A percentile compares a stretch with the other conserved stretches of the same genome.
Evolutionary conservation across 92 coral and sea anemone species (phyloP).

Genomic region (Meandrina meandrites): DNA sequence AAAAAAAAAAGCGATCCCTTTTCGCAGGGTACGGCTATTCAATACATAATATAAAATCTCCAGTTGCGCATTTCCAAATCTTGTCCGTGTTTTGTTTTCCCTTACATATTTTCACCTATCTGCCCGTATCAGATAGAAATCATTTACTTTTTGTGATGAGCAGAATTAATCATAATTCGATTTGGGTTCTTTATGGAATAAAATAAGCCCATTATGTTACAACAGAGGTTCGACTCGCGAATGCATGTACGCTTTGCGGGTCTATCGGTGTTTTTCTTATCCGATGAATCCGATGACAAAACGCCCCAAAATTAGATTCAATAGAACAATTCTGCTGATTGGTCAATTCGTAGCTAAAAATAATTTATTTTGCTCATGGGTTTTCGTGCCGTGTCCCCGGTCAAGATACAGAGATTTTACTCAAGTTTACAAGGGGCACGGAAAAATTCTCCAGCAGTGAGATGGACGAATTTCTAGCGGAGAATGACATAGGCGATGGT

Average conservation of each 20-base stretch:
- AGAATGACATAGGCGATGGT: slow-evolving; percentile 33
- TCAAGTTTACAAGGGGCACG: slow-evolving; percentile 47
- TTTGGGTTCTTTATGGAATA: too few species aligned
- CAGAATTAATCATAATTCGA: too few species aligned
- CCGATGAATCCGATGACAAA: not conserved
- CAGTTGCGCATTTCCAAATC: too few species aligned
- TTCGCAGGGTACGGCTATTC: too few species aligned
- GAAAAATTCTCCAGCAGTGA: not conserved
- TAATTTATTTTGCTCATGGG: not conserved
- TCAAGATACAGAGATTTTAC: slow-evolving; percentile 29
- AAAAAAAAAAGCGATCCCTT: too few species aligned
- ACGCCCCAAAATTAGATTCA: not conserved
- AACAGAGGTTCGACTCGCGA: too few species aligned
- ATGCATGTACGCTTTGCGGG: not conserved
- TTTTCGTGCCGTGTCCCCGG: not conserved
- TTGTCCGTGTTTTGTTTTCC: too few species aligned
- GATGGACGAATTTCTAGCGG: slow-evolving; percentile 4
- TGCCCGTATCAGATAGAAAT: too few species aligned
- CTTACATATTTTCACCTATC: too few species aligned
- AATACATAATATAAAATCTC: too few species aligned
- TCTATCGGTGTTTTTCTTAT: not conserved
- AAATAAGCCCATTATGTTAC: too few species aligned
- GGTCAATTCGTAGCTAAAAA: not conserved
- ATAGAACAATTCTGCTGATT: not conserved
- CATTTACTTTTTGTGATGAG: too few species aligned